phyloP scores from a whole-genome alignment of 2,113 vertebrate species.

The Cromileptes altivelis region DNA sequence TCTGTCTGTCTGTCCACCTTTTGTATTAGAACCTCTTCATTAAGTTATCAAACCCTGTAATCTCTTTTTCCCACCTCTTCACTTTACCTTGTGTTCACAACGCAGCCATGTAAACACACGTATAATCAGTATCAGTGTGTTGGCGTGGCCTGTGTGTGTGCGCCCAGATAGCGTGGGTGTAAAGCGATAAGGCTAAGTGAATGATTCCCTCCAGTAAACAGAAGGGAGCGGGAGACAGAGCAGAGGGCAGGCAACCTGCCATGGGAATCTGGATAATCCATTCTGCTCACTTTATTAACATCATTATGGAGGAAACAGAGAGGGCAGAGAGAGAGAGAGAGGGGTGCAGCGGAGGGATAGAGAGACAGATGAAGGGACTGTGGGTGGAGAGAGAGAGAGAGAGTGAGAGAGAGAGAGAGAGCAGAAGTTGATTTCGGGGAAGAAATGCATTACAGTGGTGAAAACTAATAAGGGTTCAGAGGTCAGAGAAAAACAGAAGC shows the following conservation, averaged over 20 bases:
- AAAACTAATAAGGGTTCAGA: slow-evolving; percentile 43
- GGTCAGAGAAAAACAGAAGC: slow-evolving; percentile 9
- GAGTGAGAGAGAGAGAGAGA: not conserved
- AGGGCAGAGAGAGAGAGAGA: not conserved
- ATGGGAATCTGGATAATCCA: slow-evolving; percentile 79
- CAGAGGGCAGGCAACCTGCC: slow-evolving; percentile 66
- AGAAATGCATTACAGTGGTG: slow-evolving; percentile 29
- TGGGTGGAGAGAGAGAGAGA: slow-evolving; percentile 3
- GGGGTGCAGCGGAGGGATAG: not conserved
- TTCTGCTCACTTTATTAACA: slow-evolving; percentile 76
- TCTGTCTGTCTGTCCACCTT: not conserved
- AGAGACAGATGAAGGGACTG: slow-evolving; percentile 21
- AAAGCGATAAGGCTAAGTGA: slow-evolving; percentile 75
- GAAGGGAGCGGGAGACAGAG: slow-evolving; percentile 49
- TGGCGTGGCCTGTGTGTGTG: slow-evolving; percentile 43
- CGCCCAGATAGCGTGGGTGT: slow-evolving; percentile 48
- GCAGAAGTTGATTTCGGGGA: slow-evolving; percentile 27
- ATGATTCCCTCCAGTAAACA: slow-evolving; percentile 73
- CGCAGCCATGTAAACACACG: slow-evolving; percentile 44
- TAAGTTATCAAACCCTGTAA: not conserved
- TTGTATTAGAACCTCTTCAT: slow-evolving; percentile 18
- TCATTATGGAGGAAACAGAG: slow-evolving; percentile 62
- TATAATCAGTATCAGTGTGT: slow-evolving; percentile 49
- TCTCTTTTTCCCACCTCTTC: slow-evolving; percentile 46
- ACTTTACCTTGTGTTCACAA: slow-evolving; percentile 37